Evolutionary conservation across 2,888 invertebrate genomes (phyloP), one percentile per base, ranked within the genome.

Genomic region (Nymphalis polychloros): DNA sequence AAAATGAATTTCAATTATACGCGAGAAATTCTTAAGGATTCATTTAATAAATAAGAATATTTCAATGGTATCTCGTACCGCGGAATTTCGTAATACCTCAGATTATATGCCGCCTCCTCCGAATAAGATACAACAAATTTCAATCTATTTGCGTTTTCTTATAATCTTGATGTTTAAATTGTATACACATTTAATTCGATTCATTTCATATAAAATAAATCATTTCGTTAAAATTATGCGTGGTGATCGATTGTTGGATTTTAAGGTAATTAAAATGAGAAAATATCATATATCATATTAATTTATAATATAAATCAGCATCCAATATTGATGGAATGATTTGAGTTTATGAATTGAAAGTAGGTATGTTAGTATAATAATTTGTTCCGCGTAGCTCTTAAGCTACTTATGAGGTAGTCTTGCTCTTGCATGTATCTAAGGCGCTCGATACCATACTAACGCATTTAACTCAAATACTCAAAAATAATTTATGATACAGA

Each of bases 101-200:
- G 65, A 65, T 65, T 59, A 59, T 59, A 59, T 52, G 65, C 59
- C 59, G 23, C 13, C 59, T 50, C 46, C 27, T 41, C 35, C 49
- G 20, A 64, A 64, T 57, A 48, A 64, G 57, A 64, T 59, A 59
- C 64, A 55, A 47, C 57, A 49, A 59, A 59, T 64, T 64, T 64
- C 57, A 64, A 64, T 64, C 46, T 64, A 64, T 64, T 64, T 57
- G 20, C 57, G 57, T 59, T 57, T 17, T 47, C 57, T 64, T 64
- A 64, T 64, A 17, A 49, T 49, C 64, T 57, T 57, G 64, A 57
- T 31, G 31, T 64, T 65, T 65, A 16, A 52, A 41, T 50, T 59
- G 17, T 8, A 20, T 48, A 35, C 46, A 23, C 35, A 16, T 65
- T 59, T 50, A 16, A 52, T 52, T 52, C 7, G 6, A 23, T 23